These are phyloP conservation scores for Austrofundulus limnaeus DNA, from an alignment of 2,113 vertebrate species.

Conservation along the genomic window DNA sequence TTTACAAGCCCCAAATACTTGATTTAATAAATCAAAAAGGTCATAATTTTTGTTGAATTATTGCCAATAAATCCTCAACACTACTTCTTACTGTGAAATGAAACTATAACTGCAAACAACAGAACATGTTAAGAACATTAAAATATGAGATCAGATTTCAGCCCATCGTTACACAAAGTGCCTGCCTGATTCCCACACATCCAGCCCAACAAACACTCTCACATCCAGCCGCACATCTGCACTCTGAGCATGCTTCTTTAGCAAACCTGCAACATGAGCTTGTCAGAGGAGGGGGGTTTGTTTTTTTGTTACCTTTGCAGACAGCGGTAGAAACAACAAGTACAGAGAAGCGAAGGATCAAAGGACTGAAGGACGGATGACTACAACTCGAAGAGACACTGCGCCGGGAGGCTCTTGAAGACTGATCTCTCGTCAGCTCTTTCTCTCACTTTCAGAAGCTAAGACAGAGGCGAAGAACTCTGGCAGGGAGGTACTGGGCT, in stretches of 20 bases:
- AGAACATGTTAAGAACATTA: neutral
- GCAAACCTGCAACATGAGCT: constrained; percentile 76
- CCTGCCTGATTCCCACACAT: constrained; percentile 30
- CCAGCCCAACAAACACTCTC: constrained; percentile 21
- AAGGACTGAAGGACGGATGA: constrained; percentile 79
- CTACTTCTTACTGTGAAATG: neutral
- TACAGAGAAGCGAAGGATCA: constrained; percentile 82
- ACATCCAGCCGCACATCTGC: constrained; percentile 33
- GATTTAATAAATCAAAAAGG: too few species aligned
- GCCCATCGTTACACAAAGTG: constrained; percentile 13
- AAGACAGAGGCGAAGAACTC: constrained; percentile 80
- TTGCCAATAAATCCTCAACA: neutral
- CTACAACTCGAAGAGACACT: constrained; percentile 82
- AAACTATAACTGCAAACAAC: too few species aligned
- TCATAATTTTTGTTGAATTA: too few species aligned
- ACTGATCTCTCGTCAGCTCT: constrained; percentile 83
- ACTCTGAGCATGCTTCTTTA: constrained; percentile 63
- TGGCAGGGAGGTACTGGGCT: constrained; percentile 75
- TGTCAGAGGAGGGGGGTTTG: constrained; percentile 63
- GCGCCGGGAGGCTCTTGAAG: constrained; percentile 81
- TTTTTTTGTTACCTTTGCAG: constrained; percentile 83
- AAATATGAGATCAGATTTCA: constrained; percentile 21
- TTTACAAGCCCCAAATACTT: neutral
- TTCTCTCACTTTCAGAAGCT: constrained; percentile 81
- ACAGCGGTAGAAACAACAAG: constrained; percentile 84